Conservation (phyloP, 2,888 invertebrate species). For the Venustoraphidia nigricollis region DNA sequence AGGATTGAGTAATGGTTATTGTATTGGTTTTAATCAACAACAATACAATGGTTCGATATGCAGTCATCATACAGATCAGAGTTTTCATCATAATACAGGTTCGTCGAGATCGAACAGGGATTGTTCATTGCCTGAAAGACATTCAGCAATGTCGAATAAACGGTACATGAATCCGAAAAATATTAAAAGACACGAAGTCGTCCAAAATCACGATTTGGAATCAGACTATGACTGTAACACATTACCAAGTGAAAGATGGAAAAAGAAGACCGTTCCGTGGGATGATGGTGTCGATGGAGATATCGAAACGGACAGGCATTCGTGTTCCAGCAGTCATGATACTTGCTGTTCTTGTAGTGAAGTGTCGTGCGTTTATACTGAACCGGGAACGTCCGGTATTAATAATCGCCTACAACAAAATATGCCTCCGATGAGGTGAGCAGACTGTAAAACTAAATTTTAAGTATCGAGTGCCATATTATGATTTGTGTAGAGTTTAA, state of each 20-base stretch:
- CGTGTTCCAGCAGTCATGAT: constrained; percentile 34
- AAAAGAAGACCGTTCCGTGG: constrained; percentile 21
- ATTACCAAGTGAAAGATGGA: constrained; percentile 17
- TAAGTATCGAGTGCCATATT: no score
- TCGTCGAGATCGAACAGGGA: neutral
- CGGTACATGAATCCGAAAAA: no score
- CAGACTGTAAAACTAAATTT: no score
- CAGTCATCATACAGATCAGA: neutral
- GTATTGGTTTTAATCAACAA: neutral
- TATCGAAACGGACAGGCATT: constrained; percentile 30
- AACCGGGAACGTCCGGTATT: constrained; percentile 29
- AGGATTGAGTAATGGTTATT: neutral
- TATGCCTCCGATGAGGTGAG: no score
- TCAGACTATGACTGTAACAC: neutral
- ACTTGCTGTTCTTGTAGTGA: constrained; percentile 47
- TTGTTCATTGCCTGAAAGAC: neutral
- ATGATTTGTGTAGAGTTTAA: no score
- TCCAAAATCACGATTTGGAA: neutral
- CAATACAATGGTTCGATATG: neutral
- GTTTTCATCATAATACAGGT: neutral
- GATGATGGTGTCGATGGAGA: constrained; percentile 26
- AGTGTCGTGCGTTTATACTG: constrained; percentile 43
- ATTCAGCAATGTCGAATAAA: neutral
- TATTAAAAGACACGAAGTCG: neutral
- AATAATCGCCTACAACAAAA: no score